phyloP scores from a whole-genome alignment of 2,797 vertebrate species.

The Nannoperca obscura region DNA sequence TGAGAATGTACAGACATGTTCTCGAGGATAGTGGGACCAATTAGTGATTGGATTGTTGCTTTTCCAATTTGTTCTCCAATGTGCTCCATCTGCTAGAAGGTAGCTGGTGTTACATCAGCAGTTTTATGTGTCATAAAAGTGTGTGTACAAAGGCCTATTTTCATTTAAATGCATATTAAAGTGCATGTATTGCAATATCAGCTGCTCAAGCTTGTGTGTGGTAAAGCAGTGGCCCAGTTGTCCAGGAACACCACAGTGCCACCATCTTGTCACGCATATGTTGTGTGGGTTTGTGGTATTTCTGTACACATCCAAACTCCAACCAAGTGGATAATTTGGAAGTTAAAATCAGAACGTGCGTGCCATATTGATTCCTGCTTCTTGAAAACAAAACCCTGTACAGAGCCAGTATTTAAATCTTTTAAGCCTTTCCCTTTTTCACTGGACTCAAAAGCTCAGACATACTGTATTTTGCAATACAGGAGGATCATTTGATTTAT shows the following conservation, averaged over 20 bases:
- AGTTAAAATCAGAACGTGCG: not conserved
- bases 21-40: conserved; percentile 2
- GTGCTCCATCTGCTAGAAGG: conserved; percentile 8
- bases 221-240: not conserved
- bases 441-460: conserved; percentile 29
- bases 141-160: not conserved
- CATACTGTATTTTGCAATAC: conserved; percentile 6
- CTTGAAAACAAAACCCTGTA: conserved; percentile 14
- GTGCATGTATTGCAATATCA: not conserved
- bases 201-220: not conserved
- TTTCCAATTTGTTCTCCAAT: conserved; percentile 14
- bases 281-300: not conserved
- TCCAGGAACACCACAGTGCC: not conserved
- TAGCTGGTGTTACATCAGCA: not conserved
- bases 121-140: not conserved
- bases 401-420: conserved; percentile 9
- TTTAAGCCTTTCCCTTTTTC: conserved; percentile 22
- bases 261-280: conserved; percentile 6
- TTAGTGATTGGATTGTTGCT: conserved; percentile 19
- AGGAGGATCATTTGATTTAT: conserved; percentile 27
- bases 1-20: not conserved
- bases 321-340: not conserved
- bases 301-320: not conserved
- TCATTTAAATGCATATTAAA: conserved; percentile 10
- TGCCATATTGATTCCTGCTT: conserved; percentile 11